Percentiles rank a stretch among this genome's conserved stretches.
Evolutionary conservation across 2,888 invertebrate species (phyloP).

Genomic region (Diploptera punctata): DNA sequence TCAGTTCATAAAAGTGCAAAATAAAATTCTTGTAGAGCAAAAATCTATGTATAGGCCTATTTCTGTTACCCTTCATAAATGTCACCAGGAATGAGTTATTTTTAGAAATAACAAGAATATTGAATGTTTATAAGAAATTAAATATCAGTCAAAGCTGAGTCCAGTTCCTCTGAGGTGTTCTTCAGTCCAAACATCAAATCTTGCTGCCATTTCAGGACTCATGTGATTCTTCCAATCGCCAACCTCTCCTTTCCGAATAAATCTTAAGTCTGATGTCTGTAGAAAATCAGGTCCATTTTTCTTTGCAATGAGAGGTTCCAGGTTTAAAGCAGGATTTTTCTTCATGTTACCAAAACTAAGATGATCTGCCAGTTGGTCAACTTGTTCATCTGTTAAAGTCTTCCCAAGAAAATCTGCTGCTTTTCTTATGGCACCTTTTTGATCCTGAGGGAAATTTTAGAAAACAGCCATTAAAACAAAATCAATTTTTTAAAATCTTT

Average conservation of each 20-base stretch:
- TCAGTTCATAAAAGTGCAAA: too few relatives aligned
- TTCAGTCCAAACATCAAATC: slow-evolving; percentile 76
- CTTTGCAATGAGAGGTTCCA: slow-evolving; percentile 67
- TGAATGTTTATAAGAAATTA: too few relatives aligned
- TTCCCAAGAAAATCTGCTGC: slow-evolving; percentile 78
- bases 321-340: slow-evolving; percentile 78
- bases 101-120: too few relatives aligned
- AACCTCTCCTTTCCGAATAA: slow-evolving; percentile 78
- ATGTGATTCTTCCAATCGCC: slow-evolving; percentile 84
- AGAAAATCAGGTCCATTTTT: slow-evolving; percentile 59
- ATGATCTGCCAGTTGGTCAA: slow-evolving; percentile 72
- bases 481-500: too few relatives aligned
- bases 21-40: too few relatives aligned
- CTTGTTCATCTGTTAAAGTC: slow-evolving; percentile 67
- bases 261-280: slow-evolving; percentile 62
- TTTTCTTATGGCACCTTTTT: slow-evolving; percentile 67
- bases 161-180: slow-evolving; percentile 67
- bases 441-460: slow-evolving; percentile 61
- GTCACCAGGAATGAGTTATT: too few relatives aligned
- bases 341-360: slow-evolving; percentile 85
- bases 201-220: slow-evolving; percentile 70
- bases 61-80: too few relatives aligned
- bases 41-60: too few relatives aligned
- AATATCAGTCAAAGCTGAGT: slow-evolving; percentile 62
- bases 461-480: too few relatives aligned